Evolutionary conservation across 2,888 invertebrate genomes (phyloP).

Genomic region (Tiliacea citrago): DNA sequence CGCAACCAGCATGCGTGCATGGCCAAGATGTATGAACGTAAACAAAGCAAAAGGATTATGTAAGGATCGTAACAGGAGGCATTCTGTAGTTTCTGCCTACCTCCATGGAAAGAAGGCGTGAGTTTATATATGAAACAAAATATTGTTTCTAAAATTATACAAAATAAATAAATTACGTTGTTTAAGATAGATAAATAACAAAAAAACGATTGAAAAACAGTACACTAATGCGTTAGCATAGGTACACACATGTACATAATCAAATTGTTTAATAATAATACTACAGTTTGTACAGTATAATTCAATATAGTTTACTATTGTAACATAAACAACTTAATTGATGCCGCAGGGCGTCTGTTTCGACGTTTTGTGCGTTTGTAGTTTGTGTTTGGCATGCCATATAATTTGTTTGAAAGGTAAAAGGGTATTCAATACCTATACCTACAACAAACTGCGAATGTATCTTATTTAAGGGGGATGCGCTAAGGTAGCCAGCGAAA

Average conservation of each 20-base stretch:
- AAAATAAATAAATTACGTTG: too few relatives aligned
- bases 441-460: neutral
- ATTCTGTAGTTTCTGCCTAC: too few relatives aligned
- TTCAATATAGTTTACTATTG: neutral
- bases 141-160: too few relatives aligned
- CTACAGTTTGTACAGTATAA: neutral
- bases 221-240: neutral
- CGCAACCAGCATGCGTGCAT: too few relatives aligned
- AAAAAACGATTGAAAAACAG: too few relatives aligned
- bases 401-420: neutral
- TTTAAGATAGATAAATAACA: neutral
- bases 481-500: too few relatives aligned
- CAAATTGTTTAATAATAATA: too few relatives aligned
- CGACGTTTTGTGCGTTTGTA: neutral
- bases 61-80: too few relatives aligned
- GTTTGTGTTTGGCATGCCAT: neutral
- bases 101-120: too few relatives aligned
- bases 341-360: neutral
- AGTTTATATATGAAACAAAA: too few relatives aligned
- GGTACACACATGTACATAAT: neutral
- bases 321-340: neutral
- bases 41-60: too few relatives aligned
- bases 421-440: conserved; percentile 1
- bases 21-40: too few relatives aligned
- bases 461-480: neutral